Conservation (phyloP, 2,888 invertebrate species). For the Girardia tigrina region DNA sequence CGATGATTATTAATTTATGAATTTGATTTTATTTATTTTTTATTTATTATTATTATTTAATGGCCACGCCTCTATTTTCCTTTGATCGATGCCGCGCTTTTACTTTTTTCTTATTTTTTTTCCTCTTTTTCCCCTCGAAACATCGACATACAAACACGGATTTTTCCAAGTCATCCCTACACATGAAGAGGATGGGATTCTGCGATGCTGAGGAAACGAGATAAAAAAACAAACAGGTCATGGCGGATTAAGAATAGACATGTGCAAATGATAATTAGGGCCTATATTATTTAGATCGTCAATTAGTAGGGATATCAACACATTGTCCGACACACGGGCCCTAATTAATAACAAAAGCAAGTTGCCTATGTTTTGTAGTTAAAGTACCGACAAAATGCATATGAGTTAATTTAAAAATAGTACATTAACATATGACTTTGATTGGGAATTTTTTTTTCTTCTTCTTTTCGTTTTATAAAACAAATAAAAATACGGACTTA, state of each 20-base stretch:
- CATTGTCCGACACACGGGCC: slow-evolving; percentile 1
- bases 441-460: not conserved
- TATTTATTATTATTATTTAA: not conserved
- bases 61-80: slow-evolving; percentile 23
- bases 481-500: not conserved
- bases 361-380: not conserved
- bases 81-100: not conserved
- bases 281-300: not conserved
- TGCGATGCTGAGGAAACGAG: not conserved
- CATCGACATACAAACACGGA: not conserved
- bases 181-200: not conserved
- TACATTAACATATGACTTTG: not conserved
- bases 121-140: not conserved
- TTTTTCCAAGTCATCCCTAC: too few species aligned
- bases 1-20: not conserved
- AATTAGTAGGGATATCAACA: slow-evolving; percentile 16
- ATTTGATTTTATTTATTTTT: not conserved
- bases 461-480: not conserved
- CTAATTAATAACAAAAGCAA: slow-evolving; percentile 8
- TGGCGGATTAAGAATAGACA: slow-evolving; percentile 11
- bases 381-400: not conserved
- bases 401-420: not conserved
- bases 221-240: slow-evolving; percentile 6
- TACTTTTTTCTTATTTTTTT: not conserved
- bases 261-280: slow-evolving; percentile 1